Percentiles rank a stretch among this genome's conserved stretches.
Conservation (phyloP, 2,113 vertebrate genomes). For the Uria lomvia region DNA sequence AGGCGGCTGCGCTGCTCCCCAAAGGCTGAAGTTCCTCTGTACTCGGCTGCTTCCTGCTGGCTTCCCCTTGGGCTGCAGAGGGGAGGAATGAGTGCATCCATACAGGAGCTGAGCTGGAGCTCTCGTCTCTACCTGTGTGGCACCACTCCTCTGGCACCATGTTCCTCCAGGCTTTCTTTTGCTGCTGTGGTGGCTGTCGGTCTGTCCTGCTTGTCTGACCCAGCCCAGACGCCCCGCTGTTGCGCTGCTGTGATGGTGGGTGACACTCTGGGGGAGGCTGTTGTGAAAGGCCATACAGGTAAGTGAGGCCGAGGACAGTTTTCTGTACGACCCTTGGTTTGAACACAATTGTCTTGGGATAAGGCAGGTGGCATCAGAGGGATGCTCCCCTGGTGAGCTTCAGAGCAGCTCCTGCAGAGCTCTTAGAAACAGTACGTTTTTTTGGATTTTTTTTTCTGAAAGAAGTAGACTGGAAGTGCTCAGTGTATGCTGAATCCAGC, state of each 20-base stretch:
- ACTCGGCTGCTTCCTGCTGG: neutral
- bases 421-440: neutral
- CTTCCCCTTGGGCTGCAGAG: neutral
- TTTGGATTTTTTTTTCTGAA: neutral
- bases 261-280: neutral
- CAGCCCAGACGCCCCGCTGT: rapidly evolving
- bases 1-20: rapidly evolving
- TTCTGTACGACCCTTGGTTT: neutral
- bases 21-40: neutral
- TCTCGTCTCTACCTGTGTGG: neutral
- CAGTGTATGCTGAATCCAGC: neutral
- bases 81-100: neutral
- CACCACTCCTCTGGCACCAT: neutral
- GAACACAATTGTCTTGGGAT: neutral
- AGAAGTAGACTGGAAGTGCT: neutral
- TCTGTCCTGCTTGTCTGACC: neutral
- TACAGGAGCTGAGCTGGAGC: neutral
- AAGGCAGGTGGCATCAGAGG: neutral
- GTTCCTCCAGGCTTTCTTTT: neutral
- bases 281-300: rapidly evolving
- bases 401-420: neutral
- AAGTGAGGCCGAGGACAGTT: neutral
- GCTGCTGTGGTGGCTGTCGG: neutral
- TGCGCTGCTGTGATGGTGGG: neutral
- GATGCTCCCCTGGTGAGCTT: neutral